Percentiles rank a stretch among this genome's conserved stretches.
Evolutionary conservation across 2,888 invertebrate genomes (phyloP).

Genomic region (Amiota communis): DNA sequence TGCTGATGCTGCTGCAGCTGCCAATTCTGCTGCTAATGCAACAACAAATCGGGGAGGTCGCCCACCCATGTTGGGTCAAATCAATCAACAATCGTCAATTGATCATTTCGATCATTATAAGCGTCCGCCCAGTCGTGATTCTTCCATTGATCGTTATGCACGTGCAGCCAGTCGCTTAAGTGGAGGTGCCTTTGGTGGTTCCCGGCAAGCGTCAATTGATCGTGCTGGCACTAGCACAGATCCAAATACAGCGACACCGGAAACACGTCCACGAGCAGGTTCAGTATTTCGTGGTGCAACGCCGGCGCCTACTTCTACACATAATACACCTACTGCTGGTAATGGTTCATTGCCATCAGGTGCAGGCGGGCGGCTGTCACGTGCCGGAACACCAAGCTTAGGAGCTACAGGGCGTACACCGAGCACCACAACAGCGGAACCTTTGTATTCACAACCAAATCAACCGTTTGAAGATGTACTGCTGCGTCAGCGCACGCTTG

Average conservation of each 20-base stretch:
- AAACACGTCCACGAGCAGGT: conserved; percentile 74
- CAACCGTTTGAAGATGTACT: conserved; percentile 89
- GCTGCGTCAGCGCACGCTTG: conserved; percentile 84
- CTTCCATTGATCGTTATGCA: conserved; percentile 87
- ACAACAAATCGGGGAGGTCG: conserved; percentile 74
- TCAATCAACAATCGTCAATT: conserved; percentile 79
- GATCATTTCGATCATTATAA: conserved; percentile 97
- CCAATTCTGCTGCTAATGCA: conserved; percentile 40
- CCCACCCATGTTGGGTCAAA: conserved; percentile 74
- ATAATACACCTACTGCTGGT: conserved; percentile 71
- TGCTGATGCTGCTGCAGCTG: conserved; percentile 37
- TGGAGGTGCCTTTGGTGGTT: conserved; percentile 74
- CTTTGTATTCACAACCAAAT: conserved; percentile 72
- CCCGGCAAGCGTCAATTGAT: conserved; percentile 87
- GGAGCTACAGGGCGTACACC: conserved; percentile 66
- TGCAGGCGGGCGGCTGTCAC: conserved; percentile 71
- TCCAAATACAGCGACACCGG: conserved; percentile 49
- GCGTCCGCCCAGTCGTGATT: conserved; percentile 89
- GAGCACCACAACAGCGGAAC: conserved; percentile 73
- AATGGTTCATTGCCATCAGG: conserved; percentile 80
- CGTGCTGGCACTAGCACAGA: conserved; percentile 69
- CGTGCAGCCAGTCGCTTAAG: conserved; percentile 79
- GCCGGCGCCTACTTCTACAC: conserved; percentile 61
- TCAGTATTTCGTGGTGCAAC: conserved; percentile 75
- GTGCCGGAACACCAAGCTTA: conserved; percentile 74